These are phyloP conservation scores for Smittia aterrima DNA, from an alignment of 2,888 invertebrate species.

Conservation along the genomic window DNA sequence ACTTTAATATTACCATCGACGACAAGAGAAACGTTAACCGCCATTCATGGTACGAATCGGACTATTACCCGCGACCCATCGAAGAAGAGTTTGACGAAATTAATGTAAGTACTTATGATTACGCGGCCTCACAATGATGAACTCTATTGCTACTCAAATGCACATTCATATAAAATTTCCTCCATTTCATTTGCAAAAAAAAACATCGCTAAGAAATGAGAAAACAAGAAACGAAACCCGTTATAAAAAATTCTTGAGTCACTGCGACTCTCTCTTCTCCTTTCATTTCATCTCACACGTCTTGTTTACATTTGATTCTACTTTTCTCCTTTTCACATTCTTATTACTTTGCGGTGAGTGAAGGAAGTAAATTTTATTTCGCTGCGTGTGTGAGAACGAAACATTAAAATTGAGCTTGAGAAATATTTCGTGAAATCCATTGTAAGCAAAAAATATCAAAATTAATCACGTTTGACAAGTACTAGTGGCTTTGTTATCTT, in stretches of 20 bases:
- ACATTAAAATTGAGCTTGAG: too few relatives aligned
- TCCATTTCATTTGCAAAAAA: too few relatives aligned
- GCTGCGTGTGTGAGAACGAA: background rate
- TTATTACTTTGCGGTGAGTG: background rate
- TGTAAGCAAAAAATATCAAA: background rate
- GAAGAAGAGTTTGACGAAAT: slow-evolving; percentile 32
- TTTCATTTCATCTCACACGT: background rate
- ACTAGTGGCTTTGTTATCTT: too few relatives aligned
- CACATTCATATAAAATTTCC: too few relatives aligned
- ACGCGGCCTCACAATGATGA: too few relatives aligned
- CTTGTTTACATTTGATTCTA: background rate
- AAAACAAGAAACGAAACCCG: background rate
- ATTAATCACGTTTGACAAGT: too few relatives aligned
- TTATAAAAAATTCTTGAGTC: background rate
- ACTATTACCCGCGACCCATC: slow-evolving; percentile 6
- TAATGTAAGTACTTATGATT: background rate
- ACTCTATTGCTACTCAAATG: too few relatives aligned
- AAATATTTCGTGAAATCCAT: too few relatives aligned
- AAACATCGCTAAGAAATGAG: too few relatives aligned
- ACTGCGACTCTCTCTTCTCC: background rate
- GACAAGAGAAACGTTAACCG: slow-evolving; percentile 5
- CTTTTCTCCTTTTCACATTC: background rate
- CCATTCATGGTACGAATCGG: slow-evolving; percentile 29
- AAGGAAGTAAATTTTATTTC: background rate
- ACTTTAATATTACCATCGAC: background rate